Conservation (phyloP, 2,888 invertebrate species). For the Euplexia lucipara region DNA sequence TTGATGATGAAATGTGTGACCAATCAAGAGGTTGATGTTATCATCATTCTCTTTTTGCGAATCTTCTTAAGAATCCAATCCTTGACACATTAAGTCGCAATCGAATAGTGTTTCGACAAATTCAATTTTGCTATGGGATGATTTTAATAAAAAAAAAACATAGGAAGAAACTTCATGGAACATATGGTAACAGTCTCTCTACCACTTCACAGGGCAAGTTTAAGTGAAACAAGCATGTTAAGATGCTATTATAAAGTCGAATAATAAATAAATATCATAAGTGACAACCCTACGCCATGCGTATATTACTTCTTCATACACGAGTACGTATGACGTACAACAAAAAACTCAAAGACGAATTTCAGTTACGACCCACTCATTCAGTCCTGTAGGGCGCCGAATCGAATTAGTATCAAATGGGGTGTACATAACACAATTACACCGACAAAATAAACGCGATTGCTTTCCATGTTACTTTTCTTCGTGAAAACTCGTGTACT, state of each 20-base stretch:
- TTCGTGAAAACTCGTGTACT: slow-evolving; percentile 30
- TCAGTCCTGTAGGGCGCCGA: slow-evolving; percentile 49
- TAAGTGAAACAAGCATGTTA: background rate
- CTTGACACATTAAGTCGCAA: too few relatives aligned
- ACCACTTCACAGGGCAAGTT: background rate
- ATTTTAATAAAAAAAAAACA: too few relatives aligned
- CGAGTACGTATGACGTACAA: background rate
- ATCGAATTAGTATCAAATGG: slow-evolving; percentile 73
- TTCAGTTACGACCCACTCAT: slow-evolving; percentile 53
- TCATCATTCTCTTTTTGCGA: background rate
- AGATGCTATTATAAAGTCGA: background rate
- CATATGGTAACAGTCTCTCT: too few relatives aligned
- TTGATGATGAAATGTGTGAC: background rate
- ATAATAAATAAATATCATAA: background rate
- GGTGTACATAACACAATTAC: slow-evolving; percentile 64
- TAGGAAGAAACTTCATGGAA: too few relatives aligned
- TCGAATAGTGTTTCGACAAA: too few relatives aligned
- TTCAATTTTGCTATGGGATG: too few relatives aligned
- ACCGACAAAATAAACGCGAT: slow-evolving; percentile 51
- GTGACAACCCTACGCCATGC: slow-evolving; percentile 16
- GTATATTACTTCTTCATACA: background rate
- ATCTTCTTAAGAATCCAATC: too few relatives aligned
- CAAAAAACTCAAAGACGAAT: slow-evolving; percentile 45
- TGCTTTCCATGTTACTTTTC: slow-evolving; percentile 35
- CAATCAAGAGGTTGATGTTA: background rate